These are phyloP conservation scores for Villa cingulata DNA, from an alignment of 2,888 invertebrate genomes.

Conservation along the genomic window DNA sequence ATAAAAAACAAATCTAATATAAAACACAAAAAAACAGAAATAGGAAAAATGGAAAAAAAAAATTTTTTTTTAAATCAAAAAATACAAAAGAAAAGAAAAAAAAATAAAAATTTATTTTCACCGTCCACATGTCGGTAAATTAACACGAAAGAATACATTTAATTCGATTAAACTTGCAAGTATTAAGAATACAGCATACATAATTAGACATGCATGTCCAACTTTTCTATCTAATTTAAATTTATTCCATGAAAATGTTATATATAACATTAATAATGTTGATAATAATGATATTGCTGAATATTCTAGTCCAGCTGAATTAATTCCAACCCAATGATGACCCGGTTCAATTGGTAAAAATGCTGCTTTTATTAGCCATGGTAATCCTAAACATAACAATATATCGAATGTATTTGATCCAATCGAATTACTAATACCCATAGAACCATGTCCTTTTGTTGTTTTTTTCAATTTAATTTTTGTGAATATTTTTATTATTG, in stretches of 20 bases:
- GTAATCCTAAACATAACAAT: constrained; percentile 69
- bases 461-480: background rate
- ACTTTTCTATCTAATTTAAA: constrained; percentile 77
- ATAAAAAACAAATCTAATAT: too few species aligned
- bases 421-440: constrained; percentile 85
- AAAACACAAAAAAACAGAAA: too few species aligned
- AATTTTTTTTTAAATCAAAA: constrained; percentile 3
- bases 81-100: constrained; percentile 1
- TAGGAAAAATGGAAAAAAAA: too few species aligned
- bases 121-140: constrained; percentile 70
- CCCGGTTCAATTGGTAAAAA: constrained; percentile 67
- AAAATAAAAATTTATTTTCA: constrained; percentile 12
- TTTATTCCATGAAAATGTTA: constrained; percentile 73
- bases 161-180: constrained; percentile 82
- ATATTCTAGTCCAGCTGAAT: constrained; percentile 81
- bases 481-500: too few species aligned
- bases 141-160: constrained; percentile 85
- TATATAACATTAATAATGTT: constrained; percentile 69
- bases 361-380: constrained; percentile 79
- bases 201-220: constrained; percentile 68
- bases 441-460: constrained; percentile 64
- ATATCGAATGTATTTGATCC: constrained; percentile 86
- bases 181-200: constrained; percentile 77
- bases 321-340: constrained; percentile 71
- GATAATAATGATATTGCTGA: constrained; percentile 79